phyloP scores from a whole-genome alignment of 2,113 vertebrate species.

The Pluvianellus socialis region DNA sequence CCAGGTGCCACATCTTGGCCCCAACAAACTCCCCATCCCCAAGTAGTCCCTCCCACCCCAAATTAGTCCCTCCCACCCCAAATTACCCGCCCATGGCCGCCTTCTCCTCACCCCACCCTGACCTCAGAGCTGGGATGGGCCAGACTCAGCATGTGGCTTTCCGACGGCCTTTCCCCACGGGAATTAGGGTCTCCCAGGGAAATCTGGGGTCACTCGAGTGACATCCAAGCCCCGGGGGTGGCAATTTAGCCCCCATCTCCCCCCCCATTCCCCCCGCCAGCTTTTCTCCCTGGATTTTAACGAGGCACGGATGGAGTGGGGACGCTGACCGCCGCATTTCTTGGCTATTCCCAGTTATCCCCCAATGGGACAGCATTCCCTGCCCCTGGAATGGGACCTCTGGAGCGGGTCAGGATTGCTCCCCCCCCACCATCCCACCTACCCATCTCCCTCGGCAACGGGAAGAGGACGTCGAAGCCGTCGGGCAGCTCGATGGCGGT shows the following conservation, averaged over 20 bases:
- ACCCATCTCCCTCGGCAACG: slow-evolving; percentile 33
- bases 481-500: too few species aligned
- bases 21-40: background rate
- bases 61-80: background rate
- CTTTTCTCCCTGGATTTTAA: background rate
- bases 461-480: slow-evolving; percentile 85
- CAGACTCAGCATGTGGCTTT: background rate
- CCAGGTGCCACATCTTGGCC: background rate
- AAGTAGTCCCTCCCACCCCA: fast-evolving
- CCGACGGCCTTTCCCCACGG: fast-evolving
- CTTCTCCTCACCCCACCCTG: background rate
- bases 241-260: background rate
- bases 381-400: too few species aligned
- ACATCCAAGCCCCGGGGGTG: background rate
- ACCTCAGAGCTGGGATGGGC: too few species aligned
- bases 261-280: too few species aligned
- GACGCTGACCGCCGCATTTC: fast-evolving
- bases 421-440: fast-evolving
- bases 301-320: fast-evolving
- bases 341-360: background rate
- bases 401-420: background rate
- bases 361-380: fast-evolving
- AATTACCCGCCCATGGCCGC: too few species aligned
- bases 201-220: fast-evolving
- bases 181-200: background rate